Evolutionary conservation across 2,888 invertebrate species (phyloP).

Genomic region (Orgyia antiqua): DNA sequence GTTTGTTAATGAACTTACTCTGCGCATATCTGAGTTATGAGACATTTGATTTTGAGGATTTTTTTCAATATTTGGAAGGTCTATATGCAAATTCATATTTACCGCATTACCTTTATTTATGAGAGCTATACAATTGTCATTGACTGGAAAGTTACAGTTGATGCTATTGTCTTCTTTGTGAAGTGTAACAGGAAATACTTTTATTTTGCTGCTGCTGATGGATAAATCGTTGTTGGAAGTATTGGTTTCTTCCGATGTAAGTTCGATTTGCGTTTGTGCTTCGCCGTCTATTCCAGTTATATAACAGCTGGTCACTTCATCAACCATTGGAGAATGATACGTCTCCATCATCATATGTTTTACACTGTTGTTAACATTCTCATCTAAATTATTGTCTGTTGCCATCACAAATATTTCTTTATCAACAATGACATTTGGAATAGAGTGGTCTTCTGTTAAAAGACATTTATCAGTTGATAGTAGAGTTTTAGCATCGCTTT

Average conservation of each 20-base stretch:
- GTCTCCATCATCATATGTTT: constrained; percentile 12
- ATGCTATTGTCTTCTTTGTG: constrained; percentile 4
- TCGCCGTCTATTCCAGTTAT: constrained; percentile 1
- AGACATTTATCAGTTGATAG: constrained; percentile 4
- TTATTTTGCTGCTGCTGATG: constrained; percentile 4
- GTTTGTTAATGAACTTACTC: constrained; percentile 14
- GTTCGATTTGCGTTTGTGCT: constrained; percentile 10
- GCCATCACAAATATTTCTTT: constrained; percentile 19
- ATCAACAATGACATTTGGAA: constrained; percentile 15
- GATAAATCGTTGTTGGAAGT: not conserved
- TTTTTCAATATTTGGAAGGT: not conserved
- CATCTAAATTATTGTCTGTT: constrained; percentile 10
- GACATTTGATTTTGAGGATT: not conserved
- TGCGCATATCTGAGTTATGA: constrained; percentile 6
- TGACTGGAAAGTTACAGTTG: constrained; percentile 3
- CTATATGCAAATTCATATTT: constrained; percentile 44
- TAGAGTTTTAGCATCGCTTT: not conserved
- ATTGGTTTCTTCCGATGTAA: constrained; percentile 1
- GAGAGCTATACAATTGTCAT: constrained; percentile 24
- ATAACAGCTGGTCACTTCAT: constrained; percentile 1
- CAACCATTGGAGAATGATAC: constrained; percentile 1
- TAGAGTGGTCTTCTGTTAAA: constrained; percentile 5
- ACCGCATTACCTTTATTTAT: constrained; percentile 37
- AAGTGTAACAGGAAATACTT: constrained; percentile 2
- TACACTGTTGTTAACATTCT: constrained; percentile 21